These are phyloP conservation scores for Telenomus remus DNA, from an alignment of 1,140 invertebrate genomes.

Conservation along the genomic window DNA sequence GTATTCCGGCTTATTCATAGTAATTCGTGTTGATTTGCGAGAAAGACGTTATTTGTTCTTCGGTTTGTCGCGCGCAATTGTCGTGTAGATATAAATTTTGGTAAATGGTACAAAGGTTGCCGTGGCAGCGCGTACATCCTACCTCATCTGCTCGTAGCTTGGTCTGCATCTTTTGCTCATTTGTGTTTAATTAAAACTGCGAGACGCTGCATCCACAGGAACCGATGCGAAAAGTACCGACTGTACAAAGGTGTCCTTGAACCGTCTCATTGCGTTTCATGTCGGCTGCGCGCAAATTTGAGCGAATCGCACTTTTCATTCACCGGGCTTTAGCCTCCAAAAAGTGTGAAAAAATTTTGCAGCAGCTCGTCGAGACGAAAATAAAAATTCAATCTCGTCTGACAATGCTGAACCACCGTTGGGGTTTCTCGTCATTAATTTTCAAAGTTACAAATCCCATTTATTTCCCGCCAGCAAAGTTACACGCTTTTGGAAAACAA, in stretches of 20 bases:
- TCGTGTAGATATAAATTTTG: slow-evolving; percentile 3
- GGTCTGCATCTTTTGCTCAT: slow-evolving; percentile 5
- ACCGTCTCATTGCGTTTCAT: slow-evolving; percentile 12
- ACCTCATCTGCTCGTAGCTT: background rate
- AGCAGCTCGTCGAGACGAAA: background rate
- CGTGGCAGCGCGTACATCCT: background rate
- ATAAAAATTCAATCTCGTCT: slow-evolving; percentile 3
- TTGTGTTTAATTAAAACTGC: slow-evolving; percentile 31
- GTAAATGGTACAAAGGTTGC: slow-evolving; percentile 12
- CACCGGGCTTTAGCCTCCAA: background rate
- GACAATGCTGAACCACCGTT: background rate
- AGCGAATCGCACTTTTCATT: slow-evolving; percentile 9
- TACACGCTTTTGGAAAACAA: no score
- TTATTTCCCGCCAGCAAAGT: no score
- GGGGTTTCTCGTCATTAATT: no score
- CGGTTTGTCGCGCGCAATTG: no score
- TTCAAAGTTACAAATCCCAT: no score
- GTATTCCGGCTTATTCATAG: no score
- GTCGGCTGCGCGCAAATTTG: slow-evolving; percentile 14
- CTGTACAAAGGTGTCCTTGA: slow-evolving; percentile 13
- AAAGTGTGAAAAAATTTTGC: slow-evolving; percentile 9
- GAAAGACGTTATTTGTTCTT: no score
- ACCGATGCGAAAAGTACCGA: slow-evolving; percentile 15
- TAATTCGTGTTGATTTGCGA: no score
- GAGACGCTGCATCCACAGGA: slow-evolving; percentile 1